Evolutionary conservation across 2,888 invertebrate species (phyloP), one percentile per base, ranked within the genome.

Genomic region (Diarsia brunnea): DNA sequence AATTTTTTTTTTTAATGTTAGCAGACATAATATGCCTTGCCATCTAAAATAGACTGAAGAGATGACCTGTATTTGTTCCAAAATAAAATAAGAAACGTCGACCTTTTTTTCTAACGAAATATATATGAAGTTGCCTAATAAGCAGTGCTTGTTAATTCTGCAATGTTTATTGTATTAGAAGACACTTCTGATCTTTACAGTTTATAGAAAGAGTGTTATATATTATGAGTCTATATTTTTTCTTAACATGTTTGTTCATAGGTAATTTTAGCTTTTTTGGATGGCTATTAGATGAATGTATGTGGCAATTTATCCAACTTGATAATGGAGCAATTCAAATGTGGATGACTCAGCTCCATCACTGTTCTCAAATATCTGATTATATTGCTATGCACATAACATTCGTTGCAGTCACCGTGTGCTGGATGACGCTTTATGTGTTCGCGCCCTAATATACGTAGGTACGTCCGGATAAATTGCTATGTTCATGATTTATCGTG

Each of bases 211-310:
- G 65, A 78, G 63, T 79, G 78, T 75, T 78, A 63, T 60, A 72
- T 65, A 75, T 67, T 74, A 75, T 60, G 84, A 82, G 79, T 84
- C 75, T 85, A 79, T 85, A 86, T 86, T 81, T 78, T 79, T 85
- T 63, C 75, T 73, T 76, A 73, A 67, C 53, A 69, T 78, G 73
- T 77, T 80, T 79, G 70, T 85, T 78, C 64, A 70, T 78, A 74
- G 69, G 66, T 84, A 82, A 75, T 64, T 71, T 77, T 78, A 82
- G 78, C 76, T 87, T 80, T 74, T 78, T 69, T 78, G 77, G 69
- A 64, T 75, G 77, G 51, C 53, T 75, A 68, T 69, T 75, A 79
- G 70, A 73, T 81, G 53, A 73, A 66, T 79, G 74, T 71, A 65
- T 74, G 70, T 87, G 78, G 60, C 79, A 79, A 78, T 78, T 79